A percentile compares a stretch with the other conserved stretches of the same genome.
phyloP scores from a whole-genome alignment of 37 sponge, comb jelly and placozoan genomes.

The Geodia barretti region DNA sequence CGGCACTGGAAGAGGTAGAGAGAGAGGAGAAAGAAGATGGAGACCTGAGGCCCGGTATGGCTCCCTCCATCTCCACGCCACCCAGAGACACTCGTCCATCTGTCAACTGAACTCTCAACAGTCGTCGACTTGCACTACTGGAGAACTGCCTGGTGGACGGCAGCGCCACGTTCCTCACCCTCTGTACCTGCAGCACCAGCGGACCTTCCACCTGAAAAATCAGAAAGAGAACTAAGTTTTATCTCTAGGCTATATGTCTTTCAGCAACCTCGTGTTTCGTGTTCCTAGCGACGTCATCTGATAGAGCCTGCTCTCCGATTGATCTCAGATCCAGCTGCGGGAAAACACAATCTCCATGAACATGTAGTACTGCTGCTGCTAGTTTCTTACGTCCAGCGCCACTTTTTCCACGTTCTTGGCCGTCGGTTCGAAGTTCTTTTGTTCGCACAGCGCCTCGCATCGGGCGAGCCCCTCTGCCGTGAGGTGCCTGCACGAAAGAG shows the following conservation, averaged over 20 bases:
- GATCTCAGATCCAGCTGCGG: constrained; percentile 43
- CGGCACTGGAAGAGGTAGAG: no score
- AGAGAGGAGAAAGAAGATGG: no score
- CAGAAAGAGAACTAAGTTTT: no score
- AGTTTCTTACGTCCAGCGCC: constrained; percentile 42
- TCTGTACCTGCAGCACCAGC: constrained; percentile 75
- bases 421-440: background rate
- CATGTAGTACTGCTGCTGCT: background rate
- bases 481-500: constrained; percentile 47
- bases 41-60: constrained; percentile 39
- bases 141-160: constrained; percentile 53
- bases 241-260: no score
- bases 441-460: constrained; percentile 26
- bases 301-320: constrained; percentile 24
- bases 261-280: background rate
- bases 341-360: background rate
- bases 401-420: constrained; percentile 20
- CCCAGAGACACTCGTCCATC: constrained; percentile 60
- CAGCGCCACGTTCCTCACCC: constrained; percentile 59
- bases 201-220: constrained; percentile 45
- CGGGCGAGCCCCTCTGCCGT: constrained; percentile 36
- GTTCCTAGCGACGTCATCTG: constrained; percentile 1
- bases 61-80: constrained; percentile 65
- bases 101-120: constrained; percentile 67
- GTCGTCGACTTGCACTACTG: constrained; percentile 7